Evolutionary conservation across 1,140 invertebrate species (phyloP).

Genomic region (Drosophila repleta): DNA sequence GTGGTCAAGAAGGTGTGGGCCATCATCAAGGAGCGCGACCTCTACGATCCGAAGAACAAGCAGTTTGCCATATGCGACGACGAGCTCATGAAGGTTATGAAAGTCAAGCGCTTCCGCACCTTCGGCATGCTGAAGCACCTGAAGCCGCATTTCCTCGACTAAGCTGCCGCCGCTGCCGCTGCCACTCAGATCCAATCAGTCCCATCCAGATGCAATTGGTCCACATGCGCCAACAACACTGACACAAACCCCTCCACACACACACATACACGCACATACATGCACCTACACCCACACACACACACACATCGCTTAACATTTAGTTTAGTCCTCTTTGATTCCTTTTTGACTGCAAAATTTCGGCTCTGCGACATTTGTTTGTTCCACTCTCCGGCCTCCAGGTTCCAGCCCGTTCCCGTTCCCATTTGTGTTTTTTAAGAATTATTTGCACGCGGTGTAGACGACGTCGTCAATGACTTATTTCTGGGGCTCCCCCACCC

Average conservation of each 20-base stretch:
- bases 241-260: constrained; percentile 7
- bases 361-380: constrained; percentile 51
- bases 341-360: constrained; percentile 42
- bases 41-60: constrained; percentile 97
- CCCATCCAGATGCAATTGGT: constrained; percentile 66
- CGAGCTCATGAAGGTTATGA: constrained; percentile 94
- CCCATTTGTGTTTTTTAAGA: constrained; percentile 42
- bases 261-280: constrained; percentile 13
- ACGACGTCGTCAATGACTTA: constrained; percentile 33
- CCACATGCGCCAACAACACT: constrained; percentile 19
- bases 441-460: constrained; percentile 51
- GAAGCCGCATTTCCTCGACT: constrained; percentile 94
- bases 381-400: no score
- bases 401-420: not conserved
- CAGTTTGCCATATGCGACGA: constrained; percentile 97
- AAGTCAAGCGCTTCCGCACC: constrained; percentile 94
- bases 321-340: constrained; percentile 34
- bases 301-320: constrained; percentile 40
- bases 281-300: constrained; percentile 13
- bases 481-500: constrained; percentile 21
- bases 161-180: constrained; percentile 63
- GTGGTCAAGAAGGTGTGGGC: constrained; percentile 97
- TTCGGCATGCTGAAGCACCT: constrained; percentile 98
- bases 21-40: constrained; percentile 95
- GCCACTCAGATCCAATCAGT: constrained; percentile 63